These are phyloP conservation scores for Bos indicus DNA, from an alignment of 2,113 vertebrate genomes.

Conservation along the genomic window DNA sequence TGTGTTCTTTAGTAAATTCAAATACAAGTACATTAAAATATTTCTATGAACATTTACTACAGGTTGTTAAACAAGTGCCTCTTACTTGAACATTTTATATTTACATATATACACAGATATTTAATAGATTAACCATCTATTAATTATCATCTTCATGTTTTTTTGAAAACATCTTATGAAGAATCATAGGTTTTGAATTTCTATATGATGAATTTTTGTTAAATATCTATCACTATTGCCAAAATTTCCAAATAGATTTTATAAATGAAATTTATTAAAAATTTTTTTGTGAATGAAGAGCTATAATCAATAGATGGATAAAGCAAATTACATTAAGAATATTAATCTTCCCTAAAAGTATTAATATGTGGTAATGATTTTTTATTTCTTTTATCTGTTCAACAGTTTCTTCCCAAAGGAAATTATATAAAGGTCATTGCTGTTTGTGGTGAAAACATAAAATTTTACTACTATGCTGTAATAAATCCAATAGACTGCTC, in stretches of 20 bases:
- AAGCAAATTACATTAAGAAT: background rate
- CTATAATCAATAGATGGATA: background rate
- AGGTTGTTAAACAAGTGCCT: background rate
- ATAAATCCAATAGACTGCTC: background rate
- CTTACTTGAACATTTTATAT: background rate
- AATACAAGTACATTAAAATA: background rate
- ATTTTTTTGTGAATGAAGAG: background rate
- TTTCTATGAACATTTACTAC: background rate
- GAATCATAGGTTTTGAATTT: background rate
- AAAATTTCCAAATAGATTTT: background rate
- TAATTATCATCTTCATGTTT: background rate
- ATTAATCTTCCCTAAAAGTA: background rate
- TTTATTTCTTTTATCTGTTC: background rate
- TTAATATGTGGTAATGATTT: background rate
- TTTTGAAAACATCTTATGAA: background rate
- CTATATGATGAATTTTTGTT: background rate
- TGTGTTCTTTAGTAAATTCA: background rate
- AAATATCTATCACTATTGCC: background rate
- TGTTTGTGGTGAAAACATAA: slow-evolving; percentile 9
- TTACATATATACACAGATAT: background rate
- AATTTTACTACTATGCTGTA: background rate
- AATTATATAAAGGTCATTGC: background rate
- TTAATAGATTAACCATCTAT: background rate
- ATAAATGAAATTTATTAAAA: background rate
- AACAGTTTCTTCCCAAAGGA: background rate